Conservation (phyloP, 2,113 vertebrate genomes). For the Pongo pygmaeus region DNA sequence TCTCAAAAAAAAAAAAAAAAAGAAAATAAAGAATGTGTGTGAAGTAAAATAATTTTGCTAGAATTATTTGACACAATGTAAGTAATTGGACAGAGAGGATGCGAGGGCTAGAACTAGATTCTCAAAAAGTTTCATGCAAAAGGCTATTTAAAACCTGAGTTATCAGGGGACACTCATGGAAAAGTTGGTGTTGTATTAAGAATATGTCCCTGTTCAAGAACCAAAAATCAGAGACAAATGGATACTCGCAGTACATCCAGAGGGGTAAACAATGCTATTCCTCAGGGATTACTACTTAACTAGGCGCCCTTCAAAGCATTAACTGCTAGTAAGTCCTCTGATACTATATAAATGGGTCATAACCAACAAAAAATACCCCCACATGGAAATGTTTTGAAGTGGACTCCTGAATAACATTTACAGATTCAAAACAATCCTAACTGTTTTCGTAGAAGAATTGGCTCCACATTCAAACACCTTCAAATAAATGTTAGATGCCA, state of each 20-base stretch:
- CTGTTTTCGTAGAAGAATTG: slow-evolving; percentile 12
- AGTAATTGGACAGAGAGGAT: background rate
- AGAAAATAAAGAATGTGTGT: background rate
- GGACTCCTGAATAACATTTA: background rate
- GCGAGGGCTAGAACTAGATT: background rate
- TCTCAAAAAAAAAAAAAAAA: background rate
- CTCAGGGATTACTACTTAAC: background rate
- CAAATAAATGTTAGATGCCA: background rate
- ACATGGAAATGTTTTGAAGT: background rate
- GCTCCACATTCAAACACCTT: slow-evolving; percentile 11
- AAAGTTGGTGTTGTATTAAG: slow-evolving; percentile 32
- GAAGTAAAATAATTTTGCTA: slow-evolving; percentile 30
- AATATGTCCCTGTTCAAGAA: background rate
- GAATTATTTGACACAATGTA: background rate
- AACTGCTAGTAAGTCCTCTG: background rate
- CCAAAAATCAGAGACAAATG: background rate
- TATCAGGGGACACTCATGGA: background rate
- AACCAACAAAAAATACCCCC: background rate
- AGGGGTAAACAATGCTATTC: slow-evolving; percentile 11
- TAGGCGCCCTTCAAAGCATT: background rate
- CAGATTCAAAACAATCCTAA: slow-evolving; percentile 18
- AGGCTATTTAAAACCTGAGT: slow-evolving; percentile 22
- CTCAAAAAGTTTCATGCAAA: slow-evolving; percentile 7
- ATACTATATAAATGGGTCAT: background rate
- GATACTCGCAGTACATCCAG: background rate